Percentiles rank a stretch among this genome's conserved stretches.
Evolutionary conservation across 2,888 invertebrate species (phyloP).

Genomic region (Chrysina gloriosa): DNA sequence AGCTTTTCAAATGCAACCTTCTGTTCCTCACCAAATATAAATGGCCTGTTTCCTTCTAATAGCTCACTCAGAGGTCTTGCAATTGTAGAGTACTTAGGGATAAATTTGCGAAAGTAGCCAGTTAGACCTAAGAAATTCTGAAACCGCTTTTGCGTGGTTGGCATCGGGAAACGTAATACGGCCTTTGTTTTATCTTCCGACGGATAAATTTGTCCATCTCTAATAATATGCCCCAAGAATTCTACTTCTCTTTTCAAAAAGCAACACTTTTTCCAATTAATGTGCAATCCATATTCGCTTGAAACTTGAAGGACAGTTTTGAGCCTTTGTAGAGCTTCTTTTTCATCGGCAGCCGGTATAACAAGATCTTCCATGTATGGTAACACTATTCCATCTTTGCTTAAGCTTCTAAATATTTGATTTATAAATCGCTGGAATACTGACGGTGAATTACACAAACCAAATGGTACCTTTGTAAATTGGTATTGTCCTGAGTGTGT

Average conservation of each 20-base stretch:
- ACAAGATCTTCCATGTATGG: constrained; percentile 39
- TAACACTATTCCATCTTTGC: background rate
- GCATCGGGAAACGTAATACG: background rate
- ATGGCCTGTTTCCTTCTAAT: background rate
- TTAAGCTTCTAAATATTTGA: constrained; percentile 51
- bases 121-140: constrained; percentile 1
- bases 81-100: background rate
- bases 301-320: constrained; percentile 1
- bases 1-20: background rate
- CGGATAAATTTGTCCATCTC: background rate
- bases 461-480: too few relatives aligned
- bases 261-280: constrained; percentile 1
- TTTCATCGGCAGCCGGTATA: background rate
- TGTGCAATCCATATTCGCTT: background rate
- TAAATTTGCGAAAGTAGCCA: constrained; percentile 3
- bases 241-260: background rate
- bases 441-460: too few relatives aligned
- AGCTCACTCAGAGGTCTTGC: constrained; percentile 7
- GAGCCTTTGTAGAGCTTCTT: background rate
- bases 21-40: constrained; percentile 1
- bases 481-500: too few relatives aligned
- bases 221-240: constrained; percentile 5
- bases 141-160: background rate
- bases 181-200: constrained; percentile 10
- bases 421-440: too few relatives aligned